Conservation (phyloP, 2,797 vertebrate genomes). For the Gorsachius magnificus region DNA sequence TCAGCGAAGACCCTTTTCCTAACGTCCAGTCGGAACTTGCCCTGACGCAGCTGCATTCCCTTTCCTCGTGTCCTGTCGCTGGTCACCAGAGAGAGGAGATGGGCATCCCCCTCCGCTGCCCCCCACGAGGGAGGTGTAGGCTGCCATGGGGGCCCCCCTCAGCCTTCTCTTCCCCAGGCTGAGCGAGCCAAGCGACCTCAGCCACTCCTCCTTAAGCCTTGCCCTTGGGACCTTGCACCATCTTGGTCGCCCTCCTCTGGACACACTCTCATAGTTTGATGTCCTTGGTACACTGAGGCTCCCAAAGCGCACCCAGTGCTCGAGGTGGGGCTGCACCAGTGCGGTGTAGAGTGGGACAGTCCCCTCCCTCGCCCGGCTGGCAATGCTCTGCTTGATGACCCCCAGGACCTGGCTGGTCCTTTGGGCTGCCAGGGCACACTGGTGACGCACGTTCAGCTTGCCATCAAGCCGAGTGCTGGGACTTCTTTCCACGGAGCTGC, state of each 20-base stretch:
- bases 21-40: background rate
- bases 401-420: background rate
- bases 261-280: no score
- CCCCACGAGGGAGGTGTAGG: background rate
- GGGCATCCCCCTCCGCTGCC: background rate
- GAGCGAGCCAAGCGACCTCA: background rate
- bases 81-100: background rate
- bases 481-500: accelerated
- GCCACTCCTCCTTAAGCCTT: background rate
- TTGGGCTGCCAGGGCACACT: background rate
- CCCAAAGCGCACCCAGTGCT: background rate
- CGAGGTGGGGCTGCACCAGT: background rate
- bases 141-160: background rate
- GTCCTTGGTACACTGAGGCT: accelerated
- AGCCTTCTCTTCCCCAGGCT: background rate
- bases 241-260: background rate
- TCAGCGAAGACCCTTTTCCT: background rate
- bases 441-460: background rate
- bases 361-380: accelerated
- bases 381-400: background rate
- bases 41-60: background rate
- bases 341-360: background rate
- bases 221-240: background rate
- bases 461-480: background rate
- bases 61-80: background rate